phyloP scores from a whole-genome alignment of 2,888 invertebrate species.

The Mechanitis mazaeus region DNA sequence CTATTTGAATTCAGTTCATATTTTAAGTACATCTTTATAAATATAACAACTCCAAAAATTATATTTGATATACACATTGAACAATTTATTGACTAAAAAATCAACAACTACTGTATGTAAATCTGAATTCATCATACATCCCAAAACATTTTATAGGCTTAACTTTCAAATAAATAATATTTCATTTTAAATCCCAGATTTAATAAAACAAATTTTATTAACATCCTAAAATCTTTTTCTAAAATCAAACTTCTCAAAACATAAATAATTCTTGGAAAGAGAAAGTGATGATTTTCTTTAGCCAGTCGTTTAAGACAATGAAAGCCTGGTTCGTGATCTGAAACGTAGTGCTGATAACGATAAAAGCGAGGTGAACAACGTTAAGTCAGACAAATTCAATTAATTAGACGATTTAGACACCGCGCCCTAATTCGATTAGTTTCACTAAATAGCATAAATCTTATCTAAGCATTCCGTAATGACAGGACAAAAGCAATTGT shows the following conservation, averaged over 20 bases:
- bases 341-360: slow-evolving; percentile 32
- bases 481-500: slow-evolving; percentile 20
- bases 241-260: no score
- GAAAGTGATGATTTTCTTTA: not conserved
- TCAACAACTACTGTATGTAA: no score
- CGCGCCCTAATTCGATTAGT: slow-evolving; percentile 32
- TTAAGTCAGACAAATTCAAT: slow-evolving; percentile 35
- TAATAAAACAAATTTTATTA: no score
- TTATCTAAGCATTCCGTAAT: slow-evolving; percentile 28
- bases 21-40: slow-evolving; percentile 48
- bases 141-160: no score
- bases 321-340: slow-evolving; percentile 31
- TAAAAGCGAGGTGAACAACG: slow-evolving; percentile 28
- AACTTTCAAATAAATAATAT: no score
- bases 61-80: no score
- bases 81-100: no score
- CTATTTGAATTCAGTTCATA: slow-evolving; percentile 25
- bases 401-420: slow-evolving; percentile 32
- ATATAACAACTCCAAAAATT: slow-evolving; percentile 39
- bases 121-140: no score
- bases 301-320: not conserved
- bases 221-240: no score
- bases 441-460: slow-evolving; percentile 25
- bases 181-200: no score
- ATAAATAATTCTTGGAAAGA: not conserved